These are phyloP conservation scores for Nothoprocta perdicaria DNA, from an alignment of 2,113 vertebrate genomes.

Conservation along the genomic window DNA sequence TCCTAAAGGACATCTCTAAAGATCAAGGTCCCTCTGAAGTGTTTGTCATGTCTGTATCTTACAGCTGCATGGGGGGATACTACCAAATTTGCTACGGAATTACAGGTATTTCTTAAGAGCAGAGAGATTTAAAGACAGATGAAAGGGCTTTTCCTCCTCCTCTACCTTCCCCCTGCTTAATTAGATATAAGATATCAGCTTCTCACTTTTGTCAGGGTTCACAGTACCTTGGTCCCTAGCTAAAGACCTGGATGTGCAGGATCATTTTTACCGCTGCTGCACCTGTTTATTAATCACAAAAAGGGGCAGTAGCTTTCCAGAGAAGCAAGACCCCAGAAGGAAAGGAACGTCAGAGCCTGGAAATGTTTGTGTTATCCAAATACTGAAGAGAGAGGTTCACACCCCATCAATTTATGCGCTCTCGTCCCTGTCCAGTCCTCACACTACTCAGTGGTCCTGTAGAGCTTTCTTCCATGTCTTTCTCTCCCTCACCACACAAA, in stretches of 20 bases:
- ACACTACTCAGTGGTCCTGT: background rate
- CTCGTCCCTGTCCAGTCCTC: background rate
- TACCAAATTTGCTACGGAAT: background rate
- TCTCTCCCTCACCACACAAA: background rate
- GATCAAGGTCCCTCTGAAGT: background rate
- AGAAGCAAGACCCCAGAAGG: background rate
- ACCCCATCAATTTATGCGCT: background rate
- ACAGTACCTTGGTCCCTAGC: background rate
- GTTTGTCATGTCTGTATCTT: background rate
- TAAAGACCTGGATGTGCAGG: background rate
- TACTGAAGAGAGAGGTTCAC: background rate
- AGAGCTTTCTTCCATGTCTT: background rate
- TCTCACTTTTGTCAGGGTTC: background rate
- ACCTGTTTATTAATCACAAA: background rate
- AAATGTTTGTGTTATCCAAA: background rate
- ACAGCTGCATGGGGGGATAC: background rate
- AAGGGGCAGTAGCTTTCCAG: background rate
- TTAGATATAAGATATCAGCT: background rate
- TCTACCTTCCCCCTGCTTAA: background rate
- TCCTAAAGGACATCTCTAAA: background rate
- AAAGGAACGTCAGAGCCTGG: background rate
- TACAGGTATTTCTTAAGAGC: background rate
- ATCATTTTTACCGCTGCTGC: background rate
- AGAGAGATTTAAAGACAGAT: background rate
- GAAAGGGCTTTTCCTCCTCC: background rate